These are phyloP conservation scores for Brassicogethes aeneus DNA, from an alignment of 2,888 invertebrate genomes.

Conservation along the genomic window DNA sequence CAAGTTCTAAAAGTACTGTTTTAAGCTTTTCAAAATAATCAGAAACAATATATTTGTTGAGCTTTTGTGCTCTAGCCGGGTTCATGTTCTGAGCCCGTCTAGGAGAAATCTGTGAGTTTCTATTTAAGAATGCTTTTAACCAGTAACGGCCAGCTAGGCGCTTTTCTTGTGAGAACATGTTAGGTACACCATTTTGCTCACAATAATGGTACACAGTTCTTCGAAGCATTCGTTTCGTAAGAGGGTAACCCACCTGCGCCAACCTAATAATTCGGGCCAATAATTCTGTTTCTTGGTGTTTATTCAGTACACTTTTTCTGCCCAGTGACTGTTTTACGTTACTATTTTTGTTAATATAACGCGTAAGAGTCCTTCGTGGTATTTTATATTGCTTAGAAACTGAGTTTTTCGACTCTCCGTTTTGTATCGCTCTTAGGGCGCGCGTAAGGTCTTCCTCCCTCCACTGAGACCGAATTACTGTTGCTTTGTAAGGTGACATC, in stretches of 20 bases:
- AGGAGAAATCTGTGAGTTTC: not conserved
- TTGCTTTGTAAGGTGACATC: too few species aligned
- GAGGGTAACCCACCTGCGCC: not conserved
- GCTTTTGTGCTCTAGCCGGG: slow-evolving; percentile 21
- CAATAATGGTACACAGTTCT: not conserved
- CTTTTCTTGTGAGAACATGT: not conserved
- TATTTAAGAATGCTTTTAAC: not conserved
- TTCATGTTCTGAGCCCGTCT: slow-evolving; percentile 22
- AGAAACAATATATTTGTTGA: slow-evolving; percentile 18
- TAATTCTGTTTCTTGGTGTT: not conserved
- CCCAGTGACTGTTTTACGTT: not conserved
- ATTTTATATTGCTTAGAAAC: not conserved
- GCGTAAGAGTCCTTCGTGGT: not conserved
- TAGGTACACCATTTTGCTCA: not conserved
- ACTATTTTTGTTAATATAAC: not conserved
- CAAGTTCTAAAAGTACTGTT: slow-evolving; percentile 1
- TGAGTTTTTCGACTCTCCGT: not conserved
- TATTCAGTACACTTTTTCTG: not conserved
- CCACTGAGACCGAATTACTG: too few species aligned
- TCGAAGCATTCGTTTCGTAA: not conserved
- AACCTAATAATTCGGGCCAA: not conserved
- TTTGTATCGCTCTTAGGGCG: not conserved
- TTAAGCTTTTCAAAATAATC: slow-evolving; percentile 18
- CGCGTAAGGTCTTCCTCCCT: not conserved
- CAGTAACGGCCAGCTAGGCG: not conserved